Evolutionary conservation across 2,113 vertebrate species (phyloP).

Genomic region (Ornithorhynchus anatinus): DNA sequence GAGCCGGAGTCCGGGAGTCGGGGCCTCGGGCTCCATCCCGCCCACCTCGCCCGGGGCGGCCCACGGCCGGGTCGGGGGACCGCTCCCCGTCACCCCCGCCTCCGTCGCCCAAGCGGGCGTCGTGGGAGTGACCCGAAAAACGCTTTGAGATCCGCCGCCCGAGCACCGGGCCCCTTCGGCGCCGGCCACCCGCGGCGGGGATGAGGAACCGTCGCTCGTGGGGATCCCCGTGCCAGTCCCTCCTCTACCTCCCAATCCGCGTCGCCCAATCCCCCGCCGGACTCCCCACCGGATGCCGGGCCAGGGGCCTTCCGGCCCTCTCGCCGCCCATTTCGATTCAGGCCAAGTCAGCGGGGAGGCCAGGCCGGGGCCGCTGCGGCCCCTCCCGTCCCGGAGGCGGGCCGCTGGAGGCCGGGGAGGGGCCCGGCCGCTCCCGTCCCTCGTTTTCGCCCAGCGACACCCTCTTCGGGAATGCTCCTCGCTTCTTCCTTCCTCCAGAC

Average conservation of each 20-base stretch:
- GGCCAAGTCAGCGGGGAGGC: neutral
- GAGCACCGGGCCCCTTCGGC: neutral
- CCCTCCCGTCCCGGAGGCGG: neutral
- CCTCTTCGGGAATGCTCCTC: neutral
- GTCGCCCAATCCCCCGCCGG: neutral
- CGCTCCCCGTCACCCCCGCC: neutral
- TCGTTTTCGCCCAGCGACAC: neutral
- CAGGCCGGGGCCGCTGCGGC: neutral
- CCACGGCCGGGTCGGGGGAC: neutral
- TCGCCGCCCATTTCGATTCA: too few species aligned
- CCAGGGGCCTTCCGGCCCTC: too few species aligned
- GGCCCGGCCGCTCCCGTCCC: neutral
- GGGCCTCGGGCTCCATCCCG: neutral
- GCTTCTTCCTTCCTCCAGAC: neutral
- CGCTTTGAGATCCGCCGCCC: neutral
- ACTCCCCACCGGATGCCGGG: too few species aligned
- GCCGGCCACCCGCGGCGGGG: neutral
- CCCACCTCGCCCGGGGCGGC: neutral
- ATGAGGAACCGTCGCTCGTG: neutral
- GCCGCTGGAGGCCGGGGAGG: neutral
- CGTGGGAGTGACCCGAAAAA: neutral
- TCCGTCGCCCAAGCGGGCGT: neutral
- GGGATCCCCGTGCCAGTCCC: slow-evolving; percentile 12
- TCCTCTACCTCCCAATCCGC: neutral
- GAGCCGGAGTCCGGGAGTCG: neutral